phyloP scores from a whole-genome alignment of 1,140 invertebrate species.

The Philopotamus ludificatus region DNA sequence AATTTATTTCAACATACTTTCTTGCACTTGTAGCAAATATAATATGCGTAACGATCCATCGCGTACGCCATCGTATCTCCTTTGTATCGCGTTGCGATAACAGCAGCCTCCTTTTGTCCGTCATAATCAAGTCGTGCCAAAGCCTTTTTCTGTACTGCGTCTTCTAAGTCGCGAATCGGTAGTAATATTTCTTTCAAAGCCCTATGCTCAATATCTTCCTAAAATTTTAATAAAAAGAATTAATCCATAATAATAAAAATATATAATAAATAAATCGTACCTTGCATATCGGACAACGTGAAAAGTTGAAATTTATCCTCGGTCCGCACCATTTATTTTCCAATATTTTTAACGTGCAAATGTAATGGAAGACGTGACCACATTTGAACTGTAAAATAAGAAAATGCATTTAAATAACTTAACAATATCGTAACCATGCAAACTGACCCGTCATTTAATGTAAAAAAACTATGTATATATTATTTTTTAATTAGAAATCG shows the following conservation, averaged over 20 bases:
- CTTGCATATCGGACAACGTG: constrained; percentile 96
- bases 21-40: constrained; percentile 96
- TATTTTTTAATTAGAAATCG: no score
- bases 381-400: constrained; percentile 73
- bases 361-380: constrained; percentile 94
- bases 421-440: no score
- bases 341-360: constrained; percentile 86
- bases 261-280: constrained; percentile 50
- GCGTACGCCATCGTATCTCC: constrained; percentile 85
- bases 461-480: no score
- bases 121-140: constrained; percentile 97
- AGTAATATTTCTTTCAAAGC: constrained; percentile 74
- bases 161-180: constrained; percentile 78
- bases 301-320: constrained; percentile 94
- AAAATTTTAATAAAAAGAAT: constrained; percentile 32
- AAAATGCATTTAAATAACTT: constrained; percentile 27
- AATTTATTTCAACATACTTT: constrained; percentile 62
- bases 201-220: constrained; percentile 81
- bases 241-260: not conserved
- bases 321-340: constrained; percentile 90
- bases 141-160: constrained; percentile 92
- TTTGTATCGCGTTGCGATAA: constrained; percentile 65
- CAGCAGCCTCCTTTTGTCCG: constrained; percentile 77
- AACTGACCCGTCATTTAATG: no score
- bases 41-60: constrained; percentile 98